These are phyloP conservation scores for Nibea albiflora DNA, from an alignment of 2,113 vertebrate genomes.

Conservation along the genomic window DNA sequence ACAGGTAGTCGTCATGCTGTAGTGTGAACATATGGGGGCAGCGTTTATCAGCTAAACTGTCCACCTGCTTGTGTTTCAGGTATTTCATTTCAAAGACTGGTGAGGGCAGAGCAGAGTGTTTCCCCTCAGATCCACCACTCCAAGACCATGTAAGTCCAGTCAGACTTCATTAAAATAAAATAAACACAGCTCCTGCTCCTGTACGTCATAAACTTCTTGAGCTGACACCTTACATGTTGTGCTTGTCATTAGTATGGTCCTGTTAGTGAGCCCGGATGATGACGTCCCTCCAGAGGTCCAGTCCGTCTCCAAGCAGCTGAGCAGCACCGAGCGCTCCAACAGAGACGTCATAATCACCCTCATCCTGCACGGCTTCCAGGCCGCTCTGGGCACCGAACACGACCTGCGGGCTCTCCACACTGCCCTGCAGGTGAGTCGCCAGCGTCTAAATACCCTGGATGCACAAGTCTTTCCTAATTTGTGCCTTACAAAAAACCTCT, in stretches of 20 bases:
- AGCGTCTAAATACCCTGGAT: neutral
- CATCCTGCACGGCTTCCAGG: conserved; percentile 90
- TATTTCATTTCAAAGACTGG: conserved; percentile 92
- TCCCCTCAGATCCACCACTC: conserved; percentile 75
- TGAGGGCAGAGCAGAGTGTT: conserved; percentile 90
- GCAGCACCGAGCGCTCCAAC: conserved; percentile 60
- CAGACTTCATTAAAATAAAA: neutral
- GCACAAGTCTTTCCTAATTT: neutral
- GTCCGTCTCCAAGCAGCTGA: conserved; percentile 87
- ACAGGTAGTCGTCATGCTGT: neutral
- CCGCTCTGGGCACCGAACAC: conserved; percentile 84
- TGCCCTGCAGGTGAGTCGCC: conserved; percentile 85
- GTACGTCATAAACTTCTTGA: too few relatives aligned
- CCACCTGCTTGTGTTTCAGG: conserved; percentile 77
- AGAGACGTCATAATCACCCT: conserved; percentile 80
- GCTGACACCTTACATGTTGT: neutral
- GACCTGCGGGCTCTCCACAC: conserved; percentile 79
- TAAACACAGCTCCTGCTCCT: neutral
- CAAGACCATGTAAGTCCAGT: conserved; percentile 89
- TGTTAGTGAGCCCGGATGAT: conserved; percentile 66
- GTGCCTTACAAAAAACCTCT: neutral
- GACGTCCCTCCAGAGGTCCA: conserved; percentile 87
- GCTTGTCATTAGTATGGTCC: conserved; percentile 44
- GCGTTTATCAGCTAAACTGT: conserved; percentile 6
- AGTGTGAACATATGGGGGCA: conserved; percentile 18